A percentile compares a stretch with the other conserved stretches of the same genome.
Conservation (phyloP, 2,888 invertebrate species). For the Orthonychiurus folsomi region DNA sequence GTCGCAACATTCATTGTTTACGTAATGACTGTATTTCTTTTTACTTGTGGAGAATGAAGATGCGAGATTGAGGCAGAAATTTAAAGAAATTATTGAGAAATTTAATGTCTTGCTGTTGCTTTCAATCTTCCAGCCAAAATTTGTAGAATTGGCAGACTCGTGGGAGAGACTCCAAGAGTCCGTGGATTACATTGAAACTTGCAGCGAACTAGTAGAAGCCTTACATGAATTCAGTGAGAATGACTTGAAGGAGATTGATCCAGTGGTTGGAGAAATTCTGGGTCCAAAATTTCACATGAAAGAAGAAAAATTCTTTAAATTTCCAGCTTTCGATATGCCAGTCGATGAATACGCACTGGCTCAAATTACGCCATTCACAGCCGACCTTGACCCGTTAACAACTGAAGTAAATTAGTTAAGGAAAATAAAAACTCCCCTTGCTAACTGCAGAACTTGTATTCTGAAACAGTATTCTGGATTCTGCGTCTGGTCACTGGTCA, state of each 20-base stretch:
- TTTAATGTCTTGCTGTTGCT: too few relatives aligned
- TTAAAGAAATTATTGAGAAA: too few relatives aligned
- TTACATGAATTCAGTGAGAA: constrained; percentile 19
- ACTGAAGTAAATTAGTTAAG: constrained; percentile 17
- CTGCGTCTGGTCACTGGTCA: constrained; percentile 30
- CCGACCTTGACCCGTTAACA: constrained; percentile 18
- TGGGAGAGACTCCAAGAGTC: constrained; percentile 31
- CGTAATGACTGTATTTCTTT: constrained; percentile 13
- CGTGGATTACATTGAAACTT: constrained; percentile 20
- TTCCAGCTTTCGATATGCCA: constrained; percentile 18
- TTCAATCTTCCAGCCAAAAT: constrained; percentile 25
- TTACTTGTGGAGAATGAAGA: too few relatives aligned
- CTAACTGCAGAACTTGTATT: not conserved
- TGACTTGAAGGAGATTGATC: constrained; percentile 23
- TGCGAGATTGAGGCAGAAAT: too few relatives aligned
- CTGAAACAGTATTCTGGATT: constrained; percentile 34
- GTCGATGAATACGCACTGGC: constrained; percentile 21
- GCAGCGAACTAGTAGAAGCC: constrained; percentile 15
- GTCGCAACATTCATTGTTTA: constrained; percentile 21
- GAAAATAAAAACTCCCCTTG: not conserved
- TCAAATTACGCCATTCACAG: constrained; percentile 21
- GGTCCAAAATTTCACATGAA: not conserved
- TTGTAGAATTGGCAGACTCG: constrained; percentile 20
- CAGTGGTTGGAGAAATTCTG: constrained; percentile 10
- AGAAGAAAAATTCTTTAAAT: constrained; percentile 29